Base-by-base conservation (phyloP, 2,888 invertebrate genomes). In the Sturmia bella region DNA sequence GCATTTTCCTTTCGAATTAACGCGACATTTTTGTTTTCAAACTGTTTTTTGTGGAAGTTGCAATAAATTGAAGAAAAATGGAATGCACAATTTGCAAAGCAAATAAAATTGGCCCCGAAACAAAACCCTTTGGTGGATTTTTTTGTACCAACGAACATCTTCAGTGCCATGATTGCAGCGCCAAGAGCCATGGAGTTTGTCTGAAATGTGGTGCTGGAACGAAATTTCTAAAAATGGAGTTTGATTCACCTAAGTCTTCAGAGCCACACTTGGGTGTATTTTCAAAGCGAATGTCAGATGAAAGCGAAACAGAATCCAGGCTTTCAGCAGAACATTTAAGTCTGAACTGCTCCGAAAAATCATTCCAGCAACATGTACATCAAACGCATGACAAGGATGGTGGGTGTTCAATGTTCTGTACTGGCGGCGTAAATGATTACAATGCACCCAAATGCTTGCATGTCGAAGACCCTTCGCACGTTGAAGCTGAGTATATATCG, bases 61-160 rank as follows among this genome's bases (percentile, higher is more conserved):
- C 43, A 52, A 19, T 12, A 9, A 54, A 54, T 17, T 13, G 19
- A 24, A n/a, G 24, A 69, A 75, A 57, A 50, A 85, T 85, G 85
- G 80, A 84, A 54, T 85, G 85, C 77, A 63, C 75, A 24, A 59
- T 56, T 24, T 85, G 85, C 43, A 81, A 78, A 70, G 59, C 61
- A 43, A 81, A 84, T n/a, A 84, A 83, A 76, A 84, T 85, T 43
- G 76, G 74, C n/a, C 84, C 84, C 17, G 78, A 79, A 27, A 79
- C 64, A 9, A 37, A 52, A 11, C 84, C 84, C 1, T 83, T 73
- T 70, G 84, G 84, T 15, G 85, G 85, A n/a, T 85, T 61, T 57
- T 41, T 85, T 17, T 85, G 84, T 24, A 37, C 52, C 54, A 85
- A 84, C 39, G 78, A 76, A 24, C 85, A 85, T 54, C 57, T 84